Evolutionary conservation across 2,888 invertebrate species (phyloP).

Genomic region (Philonicus albiceps): DNA sequence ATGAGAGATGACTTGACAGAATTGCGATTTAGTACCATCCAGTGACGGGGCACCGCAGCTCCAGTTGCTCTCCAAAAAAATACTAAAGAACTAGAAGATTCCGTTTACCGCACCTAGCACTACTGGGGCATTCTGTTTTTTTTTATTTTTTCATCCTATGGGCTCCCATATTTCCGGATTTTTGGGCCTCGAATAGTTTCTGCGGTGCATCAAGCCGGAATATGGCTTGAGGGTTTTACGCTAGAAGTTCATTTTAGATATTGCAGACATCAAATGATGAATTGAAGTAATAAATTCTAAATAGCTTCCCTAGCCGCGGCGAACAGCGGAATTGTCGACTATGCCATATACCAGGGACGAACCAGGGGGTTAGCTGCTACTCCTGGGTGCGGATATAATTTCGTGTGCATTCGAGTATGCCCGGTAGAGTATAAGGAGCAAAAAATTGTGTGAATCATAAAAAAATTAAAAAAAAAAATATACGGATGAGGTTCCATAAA

Average conservation of each 20-base stretch:
- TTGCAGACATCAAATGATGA: conserved; percentile 38
- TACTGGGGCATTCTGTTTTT: neutral
- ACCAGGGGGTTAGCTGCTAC: neutral
- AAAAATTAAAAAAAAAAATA: neutral
- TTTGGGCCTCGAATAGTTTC: neutral
- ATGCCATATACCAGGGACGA: neutral
- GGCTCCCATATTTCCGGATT: neutral
- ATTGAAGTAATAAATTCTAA: conserved; percentile 39
- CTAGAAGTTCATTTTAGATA: conserved; percentile 29
- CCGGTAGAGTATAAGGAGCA: neutral
- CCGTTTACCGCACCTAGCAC: neutral
- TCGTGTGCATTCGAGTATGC: neutral
- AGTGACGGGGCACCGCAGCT: neutral
- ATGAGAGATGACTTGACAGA: neutral
- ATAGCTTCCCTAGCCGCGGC: neutral
- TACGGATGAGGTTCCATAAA: conserved; percentile 44
- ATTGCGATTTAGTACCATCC: neutral
- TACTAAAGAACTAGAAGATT: neutral
- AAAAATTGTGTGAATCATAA: conserved; percentile 14
- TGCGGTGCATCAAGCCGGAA: neutral
- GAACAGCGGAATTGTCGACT: conserved; percentile 22
- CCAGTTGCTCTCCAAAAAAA: neutral
- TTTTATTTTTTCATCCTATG: neutral
- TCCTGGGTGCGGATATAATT: conserved; percentile 13
- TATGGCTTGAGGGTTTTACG: neutral